Base-by-base conservation (phyloP, 2,888 invertebrate genomes). In the Nomada lathburiana region DNA sequence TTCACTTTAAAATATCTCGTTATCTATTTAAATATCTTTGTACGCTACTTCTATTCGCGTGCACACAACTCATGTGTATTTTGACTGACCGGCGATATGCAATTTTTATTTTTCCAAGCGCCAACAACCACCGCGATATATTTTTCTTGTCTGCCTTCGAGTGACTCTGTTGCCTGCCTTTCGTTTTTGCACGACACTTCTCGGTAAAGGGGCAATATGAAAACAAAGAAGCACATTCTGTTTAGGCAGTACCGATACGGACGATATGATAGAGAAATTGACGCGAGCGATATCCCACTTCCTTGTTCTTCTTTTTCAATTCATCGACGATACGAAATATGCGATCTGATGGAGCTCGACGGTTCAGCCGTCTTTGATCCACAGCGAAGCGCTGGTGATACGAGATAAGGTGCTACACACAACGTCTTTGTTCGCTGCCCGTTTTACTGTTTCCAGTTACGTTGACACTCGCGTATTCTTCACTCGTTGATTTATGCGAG, bases 351-450 rank as follows among this genome's bases (percentile, higher is more conserved):
- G 59, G 26, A 36, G 20, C 2, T 26, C 20, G 64, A 29, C 52
- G 44, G 0, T 36, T 7, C 36, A 36, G 36, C 36, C 36, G n/a
- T 68, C 60, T 60, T 44, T n/a, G n/a, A 18, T 64, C 44, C 73
- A 57, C 44, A 3, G 23, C 64, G 64, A 69, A 1, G 59, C 47
- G 82, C 52, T 82, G 85, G 85, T 84, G 87, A 90, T 88, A 88
- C 77, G 82, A 88, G 79, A 89, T 68, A 88, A 88, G 92, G 92
- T 92, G 91, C 91, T 92, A 90, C 73, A 89, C 73, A 80, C 82
- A 78, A 82, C 52, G 59, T 59, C 36, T 79, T 65, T 55, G 55
- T 75, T 67, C 55, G 55, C 68, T 72, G 57, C 72, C 82, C 75
- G 82, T 63, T 80, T 83, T 86, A 76, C 69, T 82, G 65, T 80